A percentile compares a stretch with the other conserved stretches of the same genome.
Evolutionary conservation across 2,797 vertebrate genomes (phyloP).

Genomic region (Micropoecilia bifurca): DNA sequence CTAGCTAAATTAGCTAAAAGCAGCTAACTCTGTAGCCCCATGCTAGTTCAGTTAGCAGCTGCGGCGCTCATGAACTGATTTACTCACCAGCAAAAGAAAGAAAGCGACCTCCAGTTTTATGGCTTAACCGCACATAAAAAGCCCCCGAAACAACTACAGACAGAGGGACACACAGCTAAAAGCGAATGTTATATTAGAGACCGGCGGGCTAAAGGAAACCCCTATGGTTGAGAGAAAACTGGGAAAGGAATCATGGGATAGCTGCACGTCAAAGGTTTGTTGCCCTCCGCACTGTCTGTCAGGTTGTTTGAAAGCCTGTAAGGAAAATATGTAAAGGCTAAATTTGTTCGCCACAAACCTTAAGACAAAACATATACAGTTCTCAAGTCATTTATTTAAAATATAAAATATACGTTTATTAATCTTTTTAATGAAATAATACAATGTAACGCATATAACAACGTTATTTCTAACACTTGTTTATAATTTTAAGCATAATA

Average conservation of each 20-base stretch:
- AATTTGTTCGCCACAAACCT: neutral
- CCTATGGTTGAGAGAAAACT: slow-evolving; percentile 55
- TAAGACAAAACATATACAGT: neutral
- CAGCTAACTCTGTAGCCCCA: slow-evolving; percentile 64
- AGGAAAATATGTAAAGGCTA: neutral
- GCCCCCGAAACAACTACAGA: slow-evolving; percentile 36
- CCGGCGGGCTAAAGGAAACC: slow-evolving; percentile 38
- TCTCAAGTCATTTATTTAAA: neutral
- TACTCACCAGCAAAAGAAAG: slow-evolving; percentile 66
- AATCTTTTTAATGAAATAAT: neutral
- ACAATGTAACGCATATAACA: neutral
- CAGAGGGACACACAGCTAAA: neutral
- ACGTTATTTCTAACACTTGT: neutral
- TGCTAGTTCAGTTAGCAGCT: slow-evolving; percentile 54
- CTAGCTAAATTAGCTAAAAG: slow-evolving; percentile 53
- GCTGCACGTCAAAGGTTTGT: neutral
- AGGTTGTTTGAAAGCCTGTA: slow-evolving; percentile 21
- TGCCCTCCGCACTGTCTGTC: slow-evolving; percentile 37
- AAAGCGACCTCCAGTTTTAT: slow-evolving; percentile 8
- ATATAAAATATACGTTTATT: neutral
- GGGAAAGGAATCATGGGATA: slow-evolving; percentile 75
- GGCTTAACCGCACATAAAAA: slow-evolving; percentile 7
- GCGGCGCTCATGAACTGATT: slow-evolving; percentile 35
- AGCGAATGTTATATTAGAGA: slow-evolving; percentile 17
- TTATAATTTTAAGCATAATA: neutral